Evolutionary conservation across 2,113 vertebrate species (phyloP).

Genomic region (Amazona guildingii): DNA sequence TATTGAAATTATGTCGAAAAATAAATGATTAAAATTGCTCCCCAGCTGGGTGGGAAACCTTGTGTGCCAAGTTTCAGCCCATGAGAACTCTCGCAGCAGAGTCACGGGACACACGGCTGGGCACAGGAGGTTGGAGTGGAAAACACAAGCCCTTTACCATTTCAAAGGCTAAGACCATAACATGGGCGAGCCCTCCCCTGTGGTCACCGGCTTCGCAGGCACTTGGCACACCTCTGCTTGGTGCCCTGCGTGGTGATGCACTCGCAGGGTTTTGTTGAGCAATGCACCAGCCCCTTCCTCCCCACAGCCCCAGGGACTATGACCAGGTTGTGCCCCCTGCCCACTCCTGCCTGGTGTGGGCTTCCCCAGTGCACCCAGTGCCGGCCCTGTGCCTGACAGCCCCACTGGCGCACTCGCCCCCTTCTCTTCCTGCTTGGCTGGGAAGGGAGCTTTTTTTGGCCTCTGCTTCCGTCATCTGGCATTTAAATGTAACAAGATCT

Average conservation of each 20-base stretch:
- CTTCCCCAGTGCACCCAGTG: slow-evolving; percentile 1
- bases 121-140: slow-evolving; percentile 7
- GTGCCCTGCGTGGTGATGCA: rapidly evolving
- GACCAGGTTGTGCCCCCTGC: background rate
- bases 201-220: rapidly evolving
- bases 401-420: slow-evolving; percentile 21
- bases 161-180: background rate
- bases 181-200: background rate
- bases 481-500: slow-evolving; percentile 67
- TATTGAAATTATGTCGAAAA: slow-evolving; percentile 55
- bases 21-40: slow-evolving; percentile 2
- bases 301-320: background rate
- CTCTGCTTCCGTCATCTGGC: slow-evolving; percentile 71
- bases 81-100: slow-evolving; percentile 12
- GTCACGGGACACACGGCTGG: background rate
- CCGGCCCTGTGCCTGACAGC: slow-evolving; percentile 16
- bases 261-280: background rate
- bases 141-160: slow-evolving; percentile 3
- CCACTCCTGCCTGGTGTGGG: background rate
- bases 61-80: slow-evolving; percentile 47
- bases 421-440: slow-evolving; percentile 56
- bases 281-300: background rate
- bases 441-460: slow-evolving; percentile 64
- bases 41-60: slow-evolving; percentile 50
- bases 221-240: rapidly evolving